Evolutionary conservation across 23 tunicate species (phyloP).

Genomic region (Halocynthia aurantium): DNA sequence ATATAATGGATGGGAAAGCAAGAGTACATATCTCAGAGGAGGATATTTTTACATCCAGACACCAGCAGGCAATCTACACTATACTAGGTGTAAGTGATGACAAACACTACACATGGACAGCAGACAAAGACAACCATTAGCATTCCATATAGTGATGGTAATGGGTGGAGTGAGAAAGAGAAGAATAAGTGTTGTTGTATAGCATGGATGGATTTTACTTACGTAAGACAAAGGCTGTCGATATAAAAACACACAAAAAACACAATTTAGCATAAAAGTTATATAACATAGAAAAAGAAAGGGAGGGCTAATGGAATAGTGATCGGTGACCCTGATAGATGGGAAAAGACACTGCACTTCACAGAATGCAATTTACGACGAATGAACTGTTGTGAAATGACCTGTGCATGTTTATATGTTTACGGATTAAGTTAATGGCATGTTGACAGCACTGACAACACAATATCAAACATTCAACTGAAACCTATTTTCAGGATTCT

Average conservation of each 20-base stretch:
- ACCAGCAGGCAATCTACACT: too few species aligned
- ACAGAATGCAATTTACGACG: not conserved
- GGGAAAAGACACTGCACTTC: not conserved
- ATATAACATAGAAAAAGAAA: not conserved
- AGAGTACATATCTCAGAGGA: too few species aligned
- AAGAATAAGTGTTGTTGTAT: too few species aligned
- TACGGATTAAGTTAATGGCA: not conserved
- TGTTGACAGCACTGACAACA: slow-evolving; percentile 3
- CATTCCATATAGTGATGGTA: too few species aligned
- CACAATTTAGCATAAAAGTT: not conserved
- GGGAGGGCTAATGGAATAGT: not conserved
- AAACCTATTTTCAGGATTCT: not conserved
- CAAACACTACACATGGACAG: too few species aligned
- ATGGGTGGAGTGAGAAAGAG: too few species aligned
- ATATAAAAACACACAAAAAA: slow-evolving; percentile 24
- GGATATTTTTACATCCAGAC: too few species aligned
- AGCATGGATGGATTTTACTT: slow-evolving; percentile 15
- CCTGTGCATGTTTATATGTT: not conserved
- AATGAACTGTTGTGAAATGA: slow-evolving; percentile 10
- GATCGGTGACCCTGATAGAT: not conserved
- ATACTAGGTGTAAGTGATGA: too few species aligned
- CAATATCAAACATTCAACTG: not conserved
- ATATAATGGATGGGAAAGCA: too few species aligned
- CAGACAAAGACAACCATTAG: too few species aligned
- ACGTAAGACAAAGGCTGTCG: slow-evolving; percentile 28